A percentile compares a stretch with the other conserved stretches of the same genome.
phyloP scores from a whole-genome alignment of 2,797 vertebrate genomes.

The Holocentrus rufus region DNA sequence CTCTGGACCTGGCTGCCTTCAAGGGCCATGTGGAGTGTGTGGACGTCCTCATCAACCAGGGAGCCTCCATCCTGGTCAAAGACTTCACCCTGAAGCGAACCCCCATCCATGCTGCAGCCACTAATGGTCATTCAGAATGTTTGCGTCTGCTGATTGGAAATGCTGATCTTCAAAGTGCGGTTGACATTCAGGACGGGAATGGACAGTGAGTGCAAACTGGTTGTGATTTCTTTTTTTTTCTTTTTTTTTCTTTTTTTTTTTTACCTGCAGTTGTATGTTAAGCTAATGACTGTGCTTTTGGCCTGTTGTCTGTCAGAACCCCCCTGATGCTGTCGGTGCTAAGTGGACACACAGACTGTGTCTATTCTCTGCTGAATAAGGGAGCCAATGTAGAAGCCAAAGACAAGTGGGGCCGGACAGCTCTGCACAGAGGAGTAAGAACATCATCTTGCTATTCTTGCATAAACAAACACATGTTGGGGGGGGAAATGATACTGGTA shows the following conservation, averaged over 20 bases:
- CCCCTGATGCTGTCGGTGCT: conserved; percentile 97
- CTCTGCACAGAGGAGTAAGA: conserved; percentile 95
- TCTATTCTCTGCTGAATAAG: conserved; percentile 96
- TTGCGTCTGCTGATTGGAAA: conserved; percentile 97
- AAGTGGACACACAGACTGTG: conserved; percentile 96
- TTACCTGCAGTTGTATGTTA: not conserved
- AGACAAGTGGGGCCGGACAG: conserved; percentile 97
- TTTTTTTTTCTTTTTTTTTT: not conserved
- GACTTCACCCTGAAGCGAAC: conserved; percentile 95
- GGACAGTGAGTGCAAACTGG: conserved; percentile 88
- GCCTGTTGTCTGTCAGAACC: conserved; percentile 82
- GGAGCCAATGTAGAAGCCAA: conserved; percentile 97
- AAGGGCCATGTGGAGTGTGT: conserved; percentile 98
- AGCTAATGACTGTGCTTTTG: conserved; percentile 17
- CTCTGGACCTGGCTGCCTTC: conserved; percentile 94
- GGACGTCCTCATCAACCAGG: conserved; percentile 97
- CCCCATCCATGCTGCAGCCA: conserved; percentile 96
- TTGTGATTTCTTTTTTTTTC: not conserved
- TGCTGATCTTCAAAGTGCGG: conserved; percentile 94
- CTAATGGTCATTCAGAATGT: conserved; percentile 98
- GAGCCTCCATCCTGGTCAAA: conserved; percentile 96
- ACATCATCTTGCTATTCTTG: conserved; percentile 4
- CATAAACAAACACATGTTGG: not conserved
- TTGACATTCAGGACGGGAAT: conserved; percentile 97
- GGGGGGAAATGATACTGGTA: not conserved